A percentile compares a stretch with the other conserved stretches of the same genome.
Conservation (phyloP, 2,113 vertebrate species). For the Bagarius yarrelli region DNA sequence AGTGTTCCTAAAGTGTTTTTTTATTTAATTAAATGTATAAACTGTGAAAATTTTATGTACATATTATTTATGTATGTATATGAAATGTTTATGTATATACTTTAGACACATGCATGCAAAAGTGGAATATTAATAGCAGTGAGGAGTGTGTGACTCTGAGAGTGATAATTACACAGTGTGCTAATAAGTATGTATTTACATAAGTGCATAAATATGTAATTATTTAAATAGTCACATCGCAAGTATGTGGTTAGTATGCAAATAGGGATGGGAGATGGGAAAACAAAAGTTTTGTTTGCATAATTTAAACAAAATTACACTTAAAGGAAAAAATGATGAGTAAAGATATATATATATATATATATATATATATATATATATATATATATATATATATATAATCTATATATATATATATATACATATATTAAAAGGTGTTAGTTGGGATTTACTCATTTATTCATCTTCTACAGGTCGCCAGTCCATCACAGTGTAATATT, state of each 20-base stretch:
- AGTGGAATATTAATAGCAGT: conserved; percentile 45
- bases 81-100: conserved; percentile 1
- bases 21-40: not conserved
- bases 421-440: too few relatives aligned
- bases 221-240: conserved; percentile 47
- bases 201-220: conserved; percentile 51
- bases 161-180: conserved; percentile 44
- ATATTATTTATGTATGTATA: too few relatives aligned
- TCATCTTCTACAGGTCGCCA: too few relatives aligned
- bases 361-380: too few relatives aligned
- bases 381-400: too few relatives aligned
- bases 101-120: conserved; percentile 15
- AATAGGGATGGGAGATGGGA: conserved; percentile 22
- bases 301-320: not conserved
- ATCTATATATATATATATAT: too few relatives aligned
- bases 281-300: not conserved
- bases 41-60: too few relatives aligned
- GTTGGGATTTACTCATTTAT: too few relatives aligned
- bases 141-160: conserved; percentile 56
- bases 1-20: not conserved
- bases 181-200: conserved; percentile 50
- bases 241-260: conserved; percentile 42
- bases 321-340: not conserved
- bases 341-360: not conserved
- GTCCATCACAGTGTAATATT: too few relatives aligned